These are phyloP conservation scores for Bostrychus sinensis DNA, from an alignment of 2,113 vertebrate genomes.

Conservation along the genomic window DNA sequence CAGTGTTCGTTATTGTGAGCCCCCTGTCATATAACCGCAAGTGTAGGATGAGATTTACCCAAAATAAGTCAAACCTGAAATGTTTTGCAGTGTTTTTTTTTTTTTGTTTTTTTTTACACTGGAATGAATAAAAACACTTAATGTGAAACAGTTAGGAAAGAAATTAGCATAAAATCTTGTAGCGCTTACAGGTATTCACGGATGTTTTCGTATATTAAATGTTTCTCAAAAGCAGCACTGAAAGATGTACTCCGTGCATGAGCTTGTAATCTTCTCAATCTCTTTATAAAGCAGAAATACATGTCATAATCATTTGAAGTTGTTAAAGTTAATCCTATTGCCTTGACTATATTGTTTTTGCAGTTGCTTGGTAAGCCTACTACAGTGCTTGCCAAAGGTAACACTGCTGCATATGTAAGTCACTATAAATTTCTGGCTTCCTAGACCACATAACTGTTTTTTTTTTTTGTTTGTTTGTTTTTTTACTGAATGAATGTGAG, in stretches of 20 bases:
- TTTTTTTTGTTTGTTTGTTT: not conserved
- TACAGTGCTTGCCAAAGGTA: not conserved
- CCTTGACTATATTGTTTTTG: not conserved
- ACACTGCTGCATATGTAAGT: not conserved
- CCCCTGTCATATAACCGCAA: conserved; percentile 13
- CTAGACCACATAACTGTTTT: not conserved
- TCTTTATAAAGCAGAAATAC: not conserved
- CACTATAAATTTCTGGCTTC: not conserved
- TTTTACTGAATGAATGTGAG: too few species aligned
- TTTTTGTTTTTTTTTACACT: too few species aligned
- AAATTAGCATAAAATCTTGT: conserved; percentile 4
- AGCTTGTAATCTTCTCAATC: not conserved
- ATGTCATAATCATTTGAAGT: not conserved
- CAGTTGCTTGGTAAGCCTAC: not conserved
- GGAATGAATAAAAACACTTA: not conserved
- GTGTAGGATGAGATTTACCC: conserved; percentile 11
- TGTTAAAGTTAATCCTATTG: conserved; percentile 2
- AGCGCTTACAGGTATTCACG: not conserved
- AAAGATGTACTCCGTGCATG: not conserved
- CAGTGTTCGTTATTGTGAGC: conserved; percentile 21
- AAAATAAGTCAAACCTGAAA: conserved; percentile 18
- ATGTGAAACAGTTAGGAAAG: not conserved
- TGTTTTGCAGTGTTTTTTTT: conserved; percentile 5
- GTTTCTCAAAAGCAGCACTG: not conserved
- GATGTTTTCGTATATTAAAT: conserved; percentile 2